Base-by-base conservation (phyloP, 2,888 invertebrate genomes). In the Alsophila aescularia region DNA sequence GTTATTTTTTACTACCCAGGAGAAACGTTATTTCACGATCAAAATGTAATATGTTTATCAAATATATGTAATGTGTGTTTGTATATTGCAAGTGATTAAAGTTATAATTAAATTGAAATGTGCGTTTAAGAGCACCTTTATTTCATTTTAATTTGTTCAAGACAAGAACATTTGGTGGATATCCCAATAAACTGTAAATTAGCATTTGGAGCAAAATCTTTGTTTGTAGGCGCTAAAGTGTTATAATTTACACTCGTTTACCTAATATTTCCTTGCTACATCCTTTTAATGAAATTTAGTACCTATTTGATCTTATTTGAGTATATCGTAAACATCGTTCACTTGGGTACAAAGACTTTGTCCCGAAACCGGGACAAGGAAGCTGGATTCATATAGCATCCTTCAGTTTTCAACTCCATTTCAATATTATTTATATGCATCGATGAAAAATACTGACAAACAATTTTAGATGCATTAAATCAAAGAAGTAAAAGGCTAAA, bases 311-410 rank as follows among this genome's bases (percentile, higher is more conserved):
- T 56, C 50, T 50, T 56, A 51, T 49, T 50, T 51, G 50, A 61
- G 51, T 51, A 50, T 73, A 72, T 73, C 64, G 64, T 63, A 67
- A 73, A 77, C 62, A 75, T 69, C 65, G 40, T 66, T 31, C 51
- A 59, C 66, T 62, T 55, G 59, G 67, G 66, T 72, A 76, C 70
- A 78, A 76, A 66, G 79, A 73, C 85, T 87, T 87, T 88, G 87
- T 87, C 71, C 74, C 63, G 55, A 56, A 71, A 61, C 58, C 78
- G 71, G 75, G 72, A 79, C 74, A 78, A 73, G 70, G 72, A 76
- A 79, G 79, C 77, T 74, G 76, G 81, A 79, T 77, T 72, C 61
- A 77, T 72, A 74, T 71, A 67, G 57, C 67, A 77, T 65, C 81
- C 81, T 83, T 81, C 78, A 58, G 67, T 53, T 76, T 70, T 77